Percentiles rank a stretch among this genome's conserved stretches.
Conservation (phyloP, 2,888 invertebrate genomes). For the Mesorhabditis sp. region DNA sequence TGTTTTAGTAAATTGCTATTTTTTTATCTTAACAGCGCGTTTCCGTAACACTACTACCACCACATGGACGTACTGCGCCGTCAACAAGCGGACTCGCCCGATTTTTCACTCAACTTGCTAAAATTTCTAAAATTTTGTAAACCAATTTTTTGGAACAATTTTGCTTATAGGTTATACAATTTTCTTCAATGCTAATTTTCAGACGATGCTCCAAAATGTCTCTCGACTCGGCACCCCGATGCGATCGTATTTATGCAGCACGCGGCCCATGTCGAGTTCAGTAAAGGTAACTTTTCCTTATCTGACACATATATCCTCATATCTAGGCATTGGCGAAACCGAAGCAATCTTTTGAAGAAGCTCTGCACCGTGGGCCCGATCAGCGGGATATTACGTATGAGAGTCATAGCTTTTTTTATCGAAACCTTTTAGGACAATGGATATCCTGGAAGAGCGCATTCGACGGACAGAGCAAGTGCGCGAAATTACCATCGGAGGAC, state of each 20-base stretch:
- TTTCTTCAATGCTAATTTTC: too few species aligned
- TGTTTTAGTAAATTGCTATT: neutral
- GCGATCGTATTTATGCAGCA: neutral
- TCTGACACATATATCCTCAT: neutral
- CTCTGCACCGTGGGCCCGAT: slow-evolving; percentile 23
- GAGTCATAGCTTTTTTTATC: neutral
- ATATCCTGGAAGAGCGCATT: slow-evolving; percentile 39
- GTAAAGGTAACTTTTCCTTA: neutral
- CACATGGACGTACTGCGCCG: too few species aligned
- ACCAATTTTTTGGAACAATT: neutral
- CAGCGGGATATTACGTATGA: slow-evolving; percentile 37
- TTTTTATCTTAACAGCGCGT: neutral
- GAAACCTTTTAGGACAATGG: slow-evolving; percentile 32
- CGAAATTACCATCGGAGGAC: slow-evolving; percentile 36
- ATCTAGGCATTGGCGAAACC: neutral
- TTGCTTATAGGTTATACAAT: neutral
- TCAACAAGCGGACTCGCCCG: too few species aligned
- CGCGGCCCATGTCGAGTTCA: neutral
- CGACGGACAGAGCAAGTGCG: slow-evolving; percentile 20
- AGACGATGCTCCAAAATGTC: neutral
- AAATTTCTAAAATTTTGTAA: neutral
- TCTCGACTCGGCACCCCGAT: neutral
- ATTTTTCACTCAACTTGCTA: too few species aligned
- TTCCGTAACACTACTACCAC: too few species aligned
- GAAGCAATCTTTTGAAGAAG: neutral